These are phyloP conservation scores for Mus musculus DNA, from an alignment of 2,113 vertebrate genomes.

Conservation along the genomic window GRCm39 chr1:105241001-105241500, in stretches of 20 bases:
- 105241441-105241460: neutral
- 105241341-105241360: neutral
- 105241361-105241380: neutral
- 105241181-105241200: neutral
- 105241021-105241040: neutral
- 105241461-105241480: neutral
- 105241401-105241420: neutral
- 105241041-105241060: neutral
- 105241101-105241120: neutral
- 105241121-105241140: neutral
- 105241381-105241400: neutral
- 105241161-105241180: fast-evolving
- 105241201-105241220: neutral
- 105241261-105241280: neutral
- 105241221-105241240: neutral
- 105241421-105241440: neutral
- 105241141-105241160: neutral
- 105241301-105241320: too few relatives aligned
- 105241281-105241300: neutral
- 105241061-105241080: neutral
- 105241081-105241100: neutral
- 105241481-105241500: neutral
- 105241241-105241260: neutral
- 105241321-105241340: too few relatives aligned
- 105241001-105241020: neutral